Base-by-base conservation (phyloP, 2,797 vertebrate species). In the Rhynchonycteris naso region DNA sequence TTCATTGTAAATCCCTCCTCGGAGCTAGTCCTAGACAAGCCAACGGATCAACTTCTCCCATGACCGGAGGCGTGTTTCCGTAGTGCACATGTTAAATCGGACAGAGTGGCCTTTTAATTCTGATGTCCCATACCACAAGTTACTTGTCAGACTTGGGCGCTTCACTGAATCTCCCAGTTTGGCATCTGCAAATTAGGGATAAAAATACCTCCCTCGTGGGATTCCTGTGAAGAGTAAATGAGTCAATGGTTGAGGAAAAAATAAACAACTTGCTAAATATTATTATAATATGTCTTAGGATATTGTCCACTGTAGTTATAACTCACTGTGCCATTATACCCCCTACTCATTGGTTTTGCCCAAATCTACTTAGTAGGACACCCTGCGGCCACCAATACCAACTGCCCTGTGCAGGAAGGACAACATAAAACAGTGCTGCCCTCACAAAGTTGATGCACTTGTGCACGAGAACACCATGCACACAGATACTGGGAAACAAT, bases 81-180 rank as follows among this genome's bases (percentile, higher is more conserved):
- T 26, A 63, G 19, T 8, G n/a, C n/a, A 1, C 19, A 4, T 38
- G 38, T 59, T 38, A n/a, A 58, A 59, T 8, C 5, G 30, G 33
- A 33, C 7, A 8, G 26, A 80, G 38, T 8, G 5, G n/a, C 7
- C 65, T 81, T 92, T 92, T 38, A 33, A 88, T 59, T 81, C 43
- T 88, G 69, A 14, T 7, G 30, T 52, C 35, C 33, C 30, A 28
- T 3, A 38, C 61, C 58, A 71, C 50, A 61, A 11, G 72, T 74
- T 66, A 35, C 61, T 71, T 75, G 35, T 76, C 85, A 94, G 26
- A 78, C 59, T 9, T 38, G 16, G 24, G 7, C 47, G 58, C 71
- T 22, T 79, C 72, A 58, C 1, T 52, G 43, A 78, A 66, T 56
- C 33, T 94, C 61, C 91, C 15, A 66, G 13, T 92, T 71, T 86